Percentiles rank a stretch among this genome's conserved stretches.
These are phyloP conservation scores for Mythimna lalbum DNA, from an alignment of 2,888 invertebrate species.

Conservation along the genomic window DNA sequence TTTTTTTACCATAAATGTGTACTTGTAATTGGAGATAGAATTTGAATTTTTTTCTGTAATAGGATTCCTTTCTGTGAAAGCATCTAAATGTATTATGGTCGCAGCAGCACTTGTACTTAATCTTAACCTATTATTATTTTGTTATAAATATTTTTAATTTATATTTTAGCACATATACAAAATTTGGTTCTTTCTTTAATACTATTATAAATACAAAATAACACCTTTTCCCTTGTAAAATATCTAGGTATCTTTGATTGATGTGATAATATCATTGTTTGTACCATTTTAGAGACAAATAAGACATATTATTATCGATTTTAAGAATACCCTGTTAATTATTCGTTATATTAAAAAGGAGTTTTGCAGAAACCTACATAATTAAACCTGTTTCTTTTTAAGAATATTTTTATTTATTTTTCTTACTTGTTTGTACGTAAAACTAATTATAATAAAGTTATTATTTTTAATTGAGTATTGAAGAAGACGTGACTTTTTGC, in stretches of 20 bases:
- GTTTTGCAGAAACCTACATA: not conserved
- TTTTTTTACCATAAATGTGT: no score
- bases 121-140: constrained; percentile 23
- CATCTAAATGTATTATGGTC: constrained; percentile 1
- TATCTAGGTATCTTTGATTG: not conserved
- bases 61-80: not conserved
- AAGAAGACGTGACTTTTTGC: constrained; percentile 8
- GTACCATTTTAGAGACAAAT: constrained; percentile 8
- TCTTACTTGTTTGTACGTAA: not conserved
- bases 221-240: not conserved
- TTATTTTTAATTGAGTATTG: constrained; percentile 16
- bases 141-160: constrained; percentile 24
- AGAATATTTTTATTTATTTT: not conserved
- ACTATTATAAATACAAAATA: not conserved
- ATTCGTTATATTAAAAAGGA: not conserved
- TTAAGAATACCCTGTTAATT: not conserved
- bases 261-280: constrained; percentile 1
- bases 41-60: not conserved
- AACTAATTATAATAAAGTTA: constrained; percentile 13
- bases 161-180: constrained; percentile 10
- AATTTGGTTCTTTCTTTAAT: constrained; percentile 9
- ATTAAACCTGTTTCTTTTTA: not conserved
- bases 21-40: no score
- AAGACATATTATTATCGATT: not conserved
- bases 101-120: constrained; percentile 33